Conservation (phyloP, 2,113 vertebrate species). For the Lamprotornis superbus region DNA sequence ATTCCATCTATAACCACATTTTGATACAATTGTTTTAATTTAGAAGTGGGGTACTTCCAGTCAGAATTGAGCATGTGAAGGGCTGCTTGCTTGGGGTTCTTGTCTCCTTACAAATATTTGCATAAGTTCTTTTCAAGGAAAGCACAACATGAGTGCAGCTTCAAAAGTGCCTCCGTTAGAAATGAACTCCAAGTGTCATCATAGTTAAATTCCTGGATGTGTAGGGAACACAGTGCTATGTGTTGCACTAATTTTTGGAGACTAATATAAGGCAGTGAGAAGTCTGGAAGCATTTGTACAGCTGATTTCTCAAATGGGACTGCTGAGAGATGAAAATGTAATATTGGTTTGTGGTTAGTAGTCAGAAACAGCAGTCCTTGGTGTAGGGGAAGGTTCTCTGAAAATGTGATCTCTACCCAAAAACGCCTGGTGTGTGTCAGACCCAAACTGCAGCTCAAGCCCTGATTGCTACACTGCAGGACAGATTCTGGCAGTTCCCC, state of each 20-base stretch:
- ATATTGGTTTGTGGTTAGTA: not conserved
- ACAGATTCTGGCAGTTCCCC: not conserved
- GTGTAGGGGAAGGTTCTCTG: not conserved
- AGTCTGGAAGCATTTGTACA: not conserved
- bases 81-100: not conserved
- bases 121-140: not conserved
- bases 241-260: not conserved
- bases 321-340: not conserved
- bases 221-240: not conserved
- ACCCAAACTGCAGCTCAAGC: accelerated
- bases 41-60: not conserved
- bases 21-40: not conserved
- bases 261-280: not conserved
- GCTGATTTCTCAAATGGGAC: not conserved
- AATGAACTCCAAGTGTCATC: not conserved
- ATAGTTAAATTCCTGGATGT: not conserved
- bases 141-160: not conserved
- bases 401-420: not conserved
- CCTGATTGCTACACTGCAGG: not conserved
- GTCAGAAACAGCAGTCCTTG: not conserved
- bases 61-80: not conserved
- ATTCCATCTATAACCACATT: not conserved
- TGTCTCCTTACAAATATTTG: not conserved
- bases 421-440: not conserved
- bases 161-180: not conserved